Base-by-base conservation (phyloP, 2,797 vertebrate genomes). In the Propithecus perrieri region DNA sequence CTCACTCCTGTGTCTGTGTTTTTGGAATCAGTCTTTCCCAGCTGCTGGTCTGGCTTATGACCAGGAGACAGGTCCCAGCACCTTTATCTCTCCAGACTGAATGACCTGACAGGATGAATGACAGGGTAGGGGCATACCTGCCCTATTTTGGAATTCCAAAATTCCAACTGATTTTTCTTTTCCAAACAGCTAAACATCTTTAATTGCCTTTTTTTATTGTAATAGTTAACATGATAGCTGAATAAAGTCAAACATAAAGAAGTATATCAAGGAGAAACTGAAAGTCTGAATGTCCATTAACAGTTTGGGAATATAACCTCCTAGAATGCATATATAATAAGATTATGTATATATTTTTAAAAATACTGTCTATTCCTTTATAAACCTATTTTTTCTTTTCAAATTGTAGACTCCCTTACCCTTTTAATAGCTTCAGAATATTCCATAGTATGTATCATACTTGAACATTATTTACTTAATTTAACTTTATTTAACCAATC, bases 251-350 rank as follows among this genome's bases (percentile, higher is more conserved):
- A 76, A 63, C 46, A 94, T 67, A 74, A 33, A 83, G 41, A 75
- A 83, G 26, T 71, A 75, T 12, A 84, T 38, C 30, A 79, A 79
- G 11, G 78, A 94, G 72, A 94, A 94, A 94, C 71, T 63, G 48
- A 93, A 96, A 94, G 85, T 63, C 50, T 96, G 71, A 57, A 41
- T 90, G 43, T 95, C 43, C n/a, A 86, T 85, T 55, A 95, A 86
- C 28, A 78, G 38, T 96, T 92, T 97, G 61, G 18, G 46, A 93
- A 57, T 55, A 88, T 74, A 89, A 88, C 41, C n/a, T 79, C 20
- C 17, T 71, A 46, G 57, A 94, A 92, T 76, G 50, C 4, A 69
- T 50, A 53, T 46, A 35, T 86, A 74, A 69, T 46, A 89, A 80
- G 30, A 71, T 65, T 57, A 7, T 76, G 18, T 46, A 63, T 12